Conservation (phyloP, 2,797 vertebrate genomes). For the Gallinago solitaria region DNA sequence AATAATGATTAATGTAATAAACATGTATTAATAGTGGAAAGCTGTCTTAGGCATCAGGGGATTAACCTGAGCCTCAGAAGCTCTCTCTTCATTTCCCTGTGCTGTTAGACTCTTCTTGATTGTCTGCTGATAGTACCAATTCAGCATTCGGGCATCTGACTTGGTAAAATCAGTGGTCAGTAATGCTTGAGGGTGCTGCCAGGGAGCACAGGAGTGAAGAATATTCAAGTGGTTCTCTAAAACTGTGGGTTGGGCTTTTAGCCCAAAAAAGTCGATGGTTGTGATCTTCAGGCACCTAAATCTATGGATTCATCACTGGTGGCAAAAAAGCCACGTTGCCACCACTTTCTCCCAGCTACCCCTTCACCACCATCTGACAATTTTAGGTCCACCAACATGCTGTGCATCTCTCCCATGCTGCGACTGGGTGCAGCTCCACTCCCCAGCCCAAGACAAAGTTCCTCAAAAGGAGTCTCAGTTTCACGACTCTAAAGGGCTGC, state of each 20-base stretch:
- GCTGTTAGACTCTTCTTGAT: neutral
- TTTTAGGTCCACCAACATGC: neutral
- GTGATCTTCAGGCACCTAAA: neutral
- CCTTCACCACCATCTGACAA: neutral
- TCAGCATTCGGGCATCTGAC: neutral
- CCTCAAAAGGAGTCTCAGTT: neutral
- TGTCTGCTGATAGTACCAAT: neutral
- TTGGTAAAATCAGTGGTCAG: neutral
- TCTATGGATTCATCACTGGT: neutral
- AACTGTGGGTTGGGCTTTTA: neutral
- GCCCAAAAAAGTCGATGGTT: neutral
- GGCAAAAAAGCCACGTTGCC: neutral
- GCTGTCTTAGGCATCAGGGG: neutral
- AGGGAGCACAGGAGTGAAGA: neutral
- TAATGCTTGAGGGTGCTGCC: neutral
- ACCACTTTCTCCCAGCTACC: neutral
- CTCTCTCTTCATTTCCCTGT: neutral
- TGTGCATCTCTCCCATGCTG: neutral
- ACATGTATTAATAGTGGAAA: neutral
- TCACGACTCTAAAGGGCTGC: neutral
- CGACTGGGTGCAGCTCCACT: neutral
- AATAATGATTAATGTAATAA: neutral
- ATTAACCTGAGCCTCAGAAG: neutral
- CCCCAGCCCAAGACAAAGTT: neutral
- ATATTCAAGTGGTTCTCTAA: neutral